A percentile compares a stretch with the other conserved stretches of the same genome.
Evolutionary conservation across 2,888 invertebrate species (phyloP).

Genomic region (Drosophila mimetica): DNA sequence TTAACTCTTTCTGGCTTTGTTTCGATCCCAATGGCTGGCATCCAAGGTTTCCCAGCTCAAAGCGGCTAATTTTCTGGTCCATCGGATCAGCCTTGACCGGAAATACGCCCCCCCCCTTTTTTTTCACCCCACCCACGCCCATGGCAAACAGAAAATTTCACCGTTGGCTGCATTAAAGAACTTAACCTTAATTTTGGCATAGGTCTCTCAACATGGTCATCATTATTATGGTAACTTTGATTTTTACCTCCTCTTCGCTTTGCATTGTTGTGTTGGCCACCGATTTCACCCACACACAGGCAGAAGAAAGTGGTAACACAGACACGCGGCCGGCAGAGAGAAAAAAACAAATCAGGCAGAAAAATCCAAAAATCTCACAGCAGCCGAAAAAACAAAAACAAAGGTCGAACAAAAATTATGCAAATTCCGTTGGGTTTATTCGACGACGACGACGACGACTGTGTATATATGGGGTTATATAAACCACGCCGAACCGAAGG

Average conservation of each 20-base stretch:
- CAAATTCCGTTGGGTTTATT: constrained; percentile 46
- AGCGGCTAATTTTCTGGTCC: constrained; percentile 36
- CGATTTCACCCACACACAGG: constrained; percentile 48
- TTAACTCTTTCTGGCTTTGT: background rate
- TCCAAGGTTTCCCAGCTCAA: background rate
- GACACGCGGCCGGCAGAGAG: background rate
- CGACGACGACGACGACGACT: background rate
- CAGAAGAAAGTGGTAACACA: constrained; percentile 38
- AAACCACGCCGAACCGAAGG: constrained; percentile 62
- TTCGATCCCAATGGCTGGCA: background rate
- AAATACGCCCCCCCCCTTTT: constrained; percentile 9
- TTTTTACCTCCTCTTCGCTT: constrained; percentile 25
- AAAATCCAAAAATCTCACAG: constrained; percentile 31
- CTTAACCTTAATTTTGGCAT: constrained; percentile 52
- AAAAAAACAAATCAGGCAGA: constrained; percentile 22
- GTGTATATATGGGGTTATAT: constrained; percentile 55
- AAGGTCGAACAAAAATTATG: constrained; percentile 60
- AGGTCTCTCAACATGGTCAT: constrained; percentile 23
- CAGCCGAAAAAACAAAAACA: constrained; percentile 9
- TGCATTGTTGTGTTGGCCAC: background rate
- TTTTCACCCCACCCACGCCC: constrained; percentile 22
- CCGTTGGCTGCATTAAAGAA: constrained; percentile 48
- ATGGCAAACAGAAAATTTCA: constrained; percentile 38
- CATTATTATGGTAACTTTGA: constrained; percentile 44
- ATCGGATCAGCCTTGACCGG: constrained; percentile 46